Evolutionary conservation across 2,888 invertebrate species (phyloP), one percentile per base, ranked within the genome.

Genomic region (Hofmannophila pseudospretella): DNA sequence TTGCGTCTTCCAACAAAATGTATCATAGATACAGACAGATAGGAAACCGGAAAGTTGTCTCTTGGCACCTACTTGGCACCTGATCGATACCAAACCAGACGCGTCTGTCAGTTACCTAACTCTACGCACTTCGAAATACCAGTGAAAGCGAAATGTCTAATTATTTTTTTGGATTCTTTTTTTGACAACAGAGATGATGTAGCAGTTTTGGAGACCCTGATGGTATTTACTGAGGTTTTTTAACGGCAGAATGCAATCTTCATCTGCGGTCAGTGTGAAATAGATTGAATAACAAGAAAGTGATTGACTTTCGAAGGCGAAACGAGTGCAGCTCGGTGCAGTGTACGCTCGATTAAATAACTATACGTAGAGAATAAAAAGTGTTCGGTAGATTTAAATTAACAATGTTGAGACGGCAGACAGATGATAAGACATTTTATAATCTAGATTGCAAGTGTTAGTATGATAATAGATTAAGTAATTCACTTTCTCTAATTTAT

Each of bases 121-220:
- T 68, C 65, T 66, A 72, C 67, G 70, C 74, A 76, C 67, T 64
- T 63, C 42, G 49, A 67, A 61, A 63, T 59, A 58, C 45, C 58
- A 77, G 84, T 80, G 85, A 85, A 84, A 85, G 85, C 72, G 74
- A 81, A 80, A 67, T 71, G 67, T 76, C 67, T 78, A 76, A 77
- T 82, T 77, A 75, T 74, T 71, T 74, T 67, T 69, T 67, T 72
- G 26, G 14, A 26, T 25, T 11, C 65, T 62, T 66, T 61, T 58
- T 56, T 60, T 58, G 56, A 67, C 70, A 71, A 63, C 66, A 69
- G 51, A 70, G 78, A 84, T 84, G 85, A 85, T 73, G 77, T 62
- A 69, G 84, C 82, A 54, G 45, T 75, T 71, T 43, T 38, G 47
- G 35, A 36, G 27, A 40, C 16, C 34, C 36, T 29, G 16, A 5